Conservation (phyloP, 2,113 vertebrate genomes). For the Seriola rivoliana region DNA sequence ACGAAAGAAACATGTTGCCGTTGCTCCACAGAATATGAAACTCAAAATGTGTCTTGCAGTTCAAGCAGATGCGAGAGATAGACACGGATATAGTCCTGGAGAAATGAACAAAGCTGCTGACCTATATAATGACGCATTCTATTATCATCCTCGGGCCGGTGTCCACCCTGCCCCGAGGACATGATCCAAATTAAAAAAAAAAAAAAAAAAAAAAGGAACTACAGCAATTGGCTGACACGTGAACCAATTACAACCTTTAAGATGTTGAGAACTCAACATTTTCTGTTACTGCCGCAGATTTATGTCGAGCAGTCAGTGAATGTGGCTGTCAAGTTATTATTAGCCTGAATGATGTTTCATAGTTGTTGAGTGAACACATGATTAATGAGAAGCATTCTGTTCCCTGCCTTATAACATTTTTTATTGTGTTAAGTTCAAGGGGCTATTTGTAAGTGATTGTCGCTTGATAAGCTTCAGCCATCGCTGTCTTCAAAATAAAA, state of each 20-base stretch:
- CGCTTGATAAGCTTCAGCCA: too few relatives aligned
- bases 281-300: neutral
- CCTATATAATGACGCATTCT: neutral
- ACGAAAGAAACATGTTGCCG: neutral
- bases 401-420: neutral
- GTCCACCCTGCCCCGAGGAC: neutral
- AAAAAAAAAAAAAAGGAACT: neutral
- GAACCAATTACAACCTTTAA: neutral
- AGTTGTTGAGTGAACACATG: neutral
- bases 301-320: constrained; percentile 7
- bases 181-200: neutral
- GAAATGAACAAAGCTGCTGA: constrained; percentile 1
- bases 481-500: too few relatives aligned
- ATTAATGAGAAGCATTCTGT: constrained; percentile 14
- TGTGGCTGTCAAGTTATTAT: constrained; percentile 18
- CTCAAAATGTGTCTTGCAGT: constrained; percentile 2
- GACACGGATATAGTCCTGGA: neutral
- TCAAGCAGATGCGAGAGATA: neutral
- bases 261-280: neutral
- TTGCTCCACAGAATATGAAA: neutral
- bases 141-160: neutral
- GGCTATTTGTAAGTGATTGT: too few relatives aligned
- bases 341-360: constrained; percentile 5
- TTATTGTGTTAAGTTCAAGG: neutral
- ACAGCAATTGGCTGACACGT: neutral